Evolutionary conservation across 2,113 vertebrate species (phyloP), one percentile per base, ranked within the genome.

Genomic region (Pagrus major): DNA sequence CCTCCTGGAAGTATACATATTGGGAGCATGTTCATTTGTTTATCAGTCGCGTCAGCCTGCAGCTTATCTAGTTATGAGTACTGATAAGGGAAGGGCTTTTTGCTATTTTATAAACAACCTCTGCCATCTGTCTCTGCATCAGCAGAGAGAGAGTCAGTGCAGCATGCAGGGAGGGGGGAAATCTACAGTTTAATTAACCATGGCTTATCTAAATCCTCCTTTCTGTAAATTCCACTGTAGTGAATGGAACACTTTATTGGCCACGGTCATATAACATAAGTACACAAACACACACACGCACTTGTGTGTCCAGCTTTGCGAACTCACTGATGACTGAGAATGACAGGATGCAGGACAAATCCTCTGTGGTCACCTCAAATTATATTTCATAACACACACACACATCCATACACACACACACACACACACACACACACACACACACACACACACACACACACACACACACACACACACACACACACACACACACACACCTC

Each of bases 141-240:
- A 70, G 46, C 18, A 80, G 66, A 54, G 61, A 61, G 51, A 51
- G 42, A 58, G 47, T 61, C 23, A 23, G 55, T 31, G 21, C 76
- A 51, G 67, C 21, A 21, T 18, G 25, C 4, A n/a, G n/a, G 9
- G 61, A 51, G 31, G 37, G 25, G 49, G 10, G 18, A 59, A 66
- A 82, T 68, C 23, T 77, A 69, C 69, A 46, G 63, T 78, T 91
- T 88, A 79, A 91, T 93, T 87, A 94, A 85, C 76, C 67, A 3
- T 2, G 80, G 93, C 86, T 94, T 89, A 93, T 80, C 78, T 71
- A 88, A 94, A 92, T 85, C 89, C 88, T 71, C 4, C 60, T 65
- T 82, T 85, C 73, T 74, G 58, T 67, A 70, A 83, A 90, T 91
- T 91, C 68, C 55, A 55, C 35, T 56, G 64, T 35, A n/a, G 73